Base-by-base conservation (phyloP, 2,797 vertebrate genomes). In the Spatula clypeata region DNA sequence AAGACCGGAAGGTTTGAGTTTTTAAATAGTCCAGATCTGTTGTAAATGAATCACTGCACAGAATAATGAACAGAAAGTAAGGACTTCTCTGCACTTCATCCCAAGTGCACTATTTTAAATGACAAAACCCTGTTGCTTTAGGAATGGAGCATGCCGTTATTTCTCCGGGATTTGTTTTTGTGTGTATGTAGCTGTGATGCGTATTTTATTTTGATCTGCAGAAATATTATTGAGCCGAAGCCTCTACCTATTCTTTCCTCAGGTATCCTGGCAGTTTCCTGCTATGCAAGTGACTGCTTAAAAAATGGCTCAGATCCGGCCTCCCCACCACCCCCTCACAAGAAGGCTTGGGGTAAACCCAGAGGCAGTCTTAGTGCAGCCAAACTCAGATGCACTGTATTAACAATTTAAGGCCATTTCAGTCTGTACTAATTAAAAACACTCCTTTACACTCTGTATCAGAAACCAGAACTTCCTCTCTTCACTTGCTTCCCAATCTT, bases 201-300 rank as follows among this genome's bases (percentile, higher is more conserved):
- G 12, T 45, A 21, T 34, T 74, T 80, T 76, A n/a, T 26, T 74
- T 58, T 47, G 64, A 90, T 58, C 27, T 45, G 73, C 86, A 60
- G 82, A 80, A 85, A 58, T 74, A 26, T 1, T 2, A 42, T 42
- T 73, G 94, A 91, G 93, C 80, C 42, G 0, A 64, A 91, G 88
- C 74, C 36, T 42, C 85, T 76, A 4, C 62, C 45, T 31, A 14
- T 13, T 34, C 29, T 83, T 84, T 73, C 76, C 91, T 87, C 90
- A 87, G 93, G 94, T 93, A 91, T 90, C 55, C 34, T 2, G 0
- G 96, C 96, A 96, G 95, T 97, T 96, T 96, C 96, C 88, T 97
- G 96, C 96, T 96, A 92, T 97, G 96, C 96, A 96, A 96, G 96
- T 90, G 93, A 97, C 95, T 97, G 96, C 96, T 93, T 67, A 55